Percentiles rank a stretch among this genome's conserved stretches.
phyloP scores from a whole-genome alignment of 2,888 invertebrate species.

The Zele albiditarsus region DNA sequence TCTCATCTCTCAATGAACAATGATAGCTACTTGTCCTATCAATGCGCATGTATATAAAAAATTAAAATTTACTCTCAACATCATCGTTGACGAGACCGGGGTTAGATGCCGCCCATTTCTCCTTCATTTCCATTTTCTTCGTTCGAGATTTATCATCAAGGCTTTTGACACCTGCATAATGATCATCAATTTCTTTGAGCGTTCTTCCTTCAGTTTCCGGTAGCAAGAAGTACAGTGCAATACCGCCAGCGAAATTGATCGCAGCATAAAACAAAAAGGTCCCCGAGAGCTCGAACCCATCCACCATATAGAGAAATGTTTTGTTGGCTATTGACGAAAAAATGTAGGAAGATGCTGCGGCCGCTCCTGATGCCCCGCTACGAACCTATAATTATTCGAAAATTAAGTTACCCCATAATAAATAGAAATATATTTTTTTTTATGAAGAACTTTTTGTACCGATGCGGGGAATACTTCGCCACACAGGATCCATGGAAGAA shows the following conservation, averaged over 20 bases:
- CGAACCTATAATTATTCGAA: slow-evolving; percentile 74
- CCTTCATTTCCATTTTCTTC: slow-evolving; percentile 57
- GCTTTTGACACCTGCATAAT: slow-evolving; percentile 78
- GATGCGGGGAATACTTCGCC: slow-evolving; percentile 79
- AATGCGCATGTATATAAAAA: not conserved
- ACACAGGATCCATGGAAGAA: slow-evolving; percentile 86
- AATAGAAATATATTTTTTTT: not conserved
- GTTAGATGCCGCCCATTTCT: slow-evolving; percentile 70
- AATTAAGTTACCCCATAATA: not conserved
- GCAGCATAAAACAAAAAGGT: slow-evolving; percentile 82
- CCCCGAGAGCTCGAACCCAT: slow-evolving; percentile 79
- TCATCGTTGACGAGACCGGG: slow-evolving; percentile 64
- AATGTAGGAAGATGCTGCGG: slow-evolving; percentile 83
- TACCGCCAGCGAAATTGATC: slow-evolving; percentile 78
- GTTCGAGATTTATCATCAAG: slow-evolving; percentile 64
- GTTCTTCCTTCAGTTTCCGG: slow-evolving; percentile 90
- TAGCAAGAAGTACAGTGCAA: slow-evolving; percentile 79
- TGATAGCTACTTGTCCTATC: not conserved
- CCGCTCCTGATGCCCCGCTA: slow-evolving; percentile 82
- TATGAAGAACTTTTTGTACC: slow-evolving; percentile 47
- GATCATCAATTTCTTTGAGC: slow-evolving; percentile 81
- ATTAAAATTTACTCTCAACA: slow-evolving; percentile 64
- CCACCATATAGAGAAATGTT: slow-evolving; percentile 80
- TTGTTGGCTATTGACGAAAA: slow-evolving; percentile 86
- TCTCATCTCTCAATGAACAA: not conserved